phyloP scores from a whole-genome alignment of 2,888 invertebrate genomes.

The Tanypteryx hageni region DNA sequence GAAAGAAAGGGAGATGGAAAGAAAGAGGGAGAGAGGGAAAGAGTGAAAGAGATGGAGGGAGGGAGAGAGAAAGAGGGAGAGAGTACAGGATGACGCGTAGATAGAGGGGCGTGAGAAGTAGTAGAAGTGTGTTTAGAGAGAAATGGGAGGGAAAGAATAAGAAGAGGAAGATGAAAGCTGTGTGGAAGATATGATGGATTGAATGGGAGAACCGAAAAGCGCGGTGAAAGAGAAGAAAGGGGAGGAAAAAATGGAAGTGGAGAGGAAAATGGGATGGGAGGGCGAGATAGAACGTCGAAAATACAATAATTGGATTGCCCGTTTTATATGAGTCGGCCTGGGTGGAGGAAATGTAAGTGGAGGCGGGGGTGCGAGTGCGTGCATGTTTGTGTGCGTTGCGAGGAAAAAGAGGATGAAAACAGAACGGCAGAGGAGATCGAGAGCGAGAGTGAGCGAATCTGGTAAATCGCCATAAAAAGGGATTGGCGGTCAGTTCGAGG shows the following conservation, averaged over 20 bases:
- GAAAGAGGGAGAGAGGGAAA: not conserved
- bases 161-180: not conserved
- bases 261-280: not conserved
- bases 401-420: not conserved
- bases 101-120: not conserved
- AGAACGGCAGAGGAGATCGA: not conserved
- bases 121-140: not conserved
- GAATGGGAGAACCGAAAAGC: too few species aligned
- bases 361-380: not conserved
- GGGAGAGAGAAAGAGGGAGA: not conserved
- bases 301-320: slow-evolving; percentile 29
- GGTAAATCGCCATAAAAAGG: not conserved
- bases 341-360: not conserved
- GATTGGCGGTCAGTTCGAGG: not conserved
- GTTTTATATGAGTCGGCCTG: not conserved
- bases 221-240: not conserved
- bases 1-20: not conserved
- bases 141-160: not conserved
- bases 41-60: too few species aligned
- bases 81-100: too few species aligned
- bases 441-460: not conserved
- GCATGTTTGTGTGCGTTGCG: not conserved
- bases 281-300: not conserved
- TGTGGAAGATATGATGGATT: not conserved
- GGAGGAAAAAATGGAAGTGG: not conserved